A percentile compares a stretch with the other conserved stretches of the same genome.
Conservation (phyloP, 2,113 vertebrate species). For the Hirundichthys speculiger region DNA sequence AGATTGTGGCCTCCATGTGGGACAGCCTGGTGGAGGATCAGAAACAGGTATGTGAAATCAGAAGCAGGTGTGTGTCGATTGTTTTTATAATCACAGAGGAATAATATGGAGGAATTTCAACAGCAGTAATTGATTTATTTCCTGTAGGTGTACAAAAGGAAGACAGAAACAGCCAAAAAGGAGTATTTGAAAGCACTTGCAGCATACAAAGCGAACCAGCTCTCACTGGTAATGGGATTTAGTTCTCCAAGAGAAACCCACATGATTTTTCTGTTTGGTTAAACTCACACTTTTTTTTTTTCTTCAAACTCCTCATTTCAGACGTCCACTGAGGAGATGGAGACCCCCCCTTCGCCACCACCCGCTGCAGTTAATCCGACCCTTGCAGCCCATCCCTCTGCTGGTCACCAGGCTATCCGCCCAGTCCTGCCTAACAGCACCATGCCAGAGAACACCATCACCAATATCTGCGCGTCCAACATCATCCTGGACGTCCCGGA, state of each 20-base stretch:
- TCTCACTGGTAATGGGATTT: slow-evolving; percentile 81
- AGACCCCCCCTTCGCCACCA: slow-evolving; percentile 72
- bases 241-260: neutral
- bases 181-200: slow-evolving; percentile 90
- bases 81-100: too few species aligned
- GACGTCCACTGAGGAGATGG: slow-evolving; percentile 71
- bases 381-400: slow-evolving; percentile 11
- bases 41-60: slow-evolving; percentile 83
- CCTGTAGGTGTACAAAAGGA: slow-evolving; percentile 87
- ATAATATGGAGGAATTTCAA: rapidly evolving
- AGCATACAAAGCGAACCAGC: slow-evolving; percentile 87
- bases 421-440: slow-evolving; percentile 28
- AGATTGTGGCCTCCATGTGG: slow-evolving; percentile 96
- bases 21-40: slow-evolving; percentile 93
- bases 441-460: slow-evolving; percentile 79
- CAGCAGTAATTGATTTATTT: neutral
- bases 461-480: slow-evolving; percentile 82
- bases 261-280: neutral
- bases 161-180: slow-evolving; percentile 88
- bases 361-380: slow-evolving; percentile 12
- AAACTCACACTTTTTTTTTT: neutral
- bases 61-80: too few species aligned
- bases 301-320: slow-evolving; percentile 19
- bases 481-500: slow-evolving; percentile 82
- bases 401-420: slow-evolving; percentile 28